Base-by-base conservation (phyloP, 2,113 vertebrate species). In the Garra rufa region DNA sequence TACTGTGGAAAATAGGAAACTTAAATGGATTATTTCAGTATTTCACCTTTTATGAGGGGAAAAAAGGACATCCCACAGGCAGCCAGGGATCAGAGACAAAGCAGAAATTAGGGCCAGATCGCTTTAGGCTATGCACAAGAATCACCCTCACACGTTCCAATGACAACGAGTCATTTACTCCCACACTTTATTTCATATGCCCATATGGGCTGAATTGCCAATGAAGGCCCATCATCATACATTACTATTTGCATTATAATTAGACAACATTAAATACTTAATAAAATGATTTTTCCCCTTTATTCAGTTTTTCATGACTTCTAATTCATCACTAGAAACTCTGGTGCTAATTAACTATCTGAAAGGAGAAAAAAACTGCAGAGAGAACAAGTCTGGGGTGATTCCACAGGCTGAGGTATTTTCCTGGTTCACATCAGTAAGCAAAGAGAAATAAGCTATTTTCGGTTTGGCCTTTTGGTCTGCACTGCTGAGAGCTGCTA, bases 11-110 rank as follows among this genome's bases (percentile, higher is more conserved):
- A 86, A 88, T 81, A 67, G 55, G 61, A 70, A 89, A 50, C 78
- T 55, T 88, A 87, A 87, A 85, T 48, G 76, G 75, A 84, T 85
- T 84, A 91, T 87, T 89, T 91, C 79, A 88, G 46, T 34, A 28
- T 85, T 84, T 86, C 81, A 88, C 83, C 83, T 89, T 88, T 85
- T 87, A 73, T 52, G 28, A n/a, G 13, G 24, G 24, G 50, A 65
- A 73, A 30, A 83, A 77, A 79, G 46, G 71, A 73, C 67, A 74
- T 76, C 67, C 85, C 59, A 70, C 82, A 75, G 83, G 84, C 86
- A 85, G 76, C 71, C 84, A 57, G 48, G 55, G 84, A 86, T 89
- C 86, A 86, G 75, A 90, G 82, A 80, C 73, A 83, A 82, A 82
- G 84, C 88, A 85, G 46, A 82, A 89, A 90, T 90, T 87, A 88